Conservation (phyloP, 2,888 invertebrate species). For the Folsomia candida region DNA sequence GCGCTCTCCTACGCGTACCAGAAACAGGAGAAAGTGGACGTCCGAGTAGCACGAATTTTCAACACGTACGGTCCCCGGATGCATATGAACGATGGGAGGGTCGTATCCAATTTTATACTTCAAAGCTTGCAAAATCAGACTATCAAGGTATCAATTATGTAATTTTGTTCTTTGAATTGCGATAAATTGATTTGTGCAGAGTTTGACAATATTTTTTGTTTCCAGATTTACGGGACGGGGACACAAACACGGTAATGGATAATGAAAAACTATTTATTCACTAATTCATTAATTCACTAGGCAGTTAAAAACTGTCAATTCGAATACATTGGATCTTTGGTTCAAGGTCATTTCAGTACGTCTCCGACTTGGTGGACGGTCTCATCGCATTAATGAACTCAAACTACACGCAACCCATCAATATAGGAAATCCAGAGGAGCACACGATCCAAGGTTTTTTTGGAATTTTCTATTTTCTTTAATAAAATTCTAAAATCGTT, state of each 20-base stretch:
- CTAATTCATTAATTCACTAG: too few species aligned
- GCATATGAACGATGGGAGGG: slow-evolving; percentile 98
- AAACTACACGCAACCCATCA: slow-evolving; percentile 88
- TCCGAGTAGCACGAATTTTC: slow-evolving; percentile 95
- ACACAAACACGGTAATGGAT: slow-evolving; percentile 86
- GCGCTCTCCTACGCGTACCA: slow-evolving; percentile 94
- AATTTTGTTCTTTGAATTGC: background rate
- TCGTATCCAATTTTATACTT: slow-evolving; percentile 97
- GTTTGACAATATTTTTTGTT: background rate
- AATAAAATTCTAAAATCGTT: too few species aligned
- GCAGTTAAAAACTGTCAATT: too few species aligned
- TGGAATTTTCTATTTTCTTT: too few species aligned
- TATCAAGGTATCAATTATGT: slow-evolving; percentile 72
- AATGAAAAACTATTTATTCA: too few species aligned
- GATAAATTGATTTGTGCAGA: background rate
- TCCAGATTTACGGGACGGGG: slow-evolving; percentile 77
- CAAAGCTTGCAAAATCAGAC: slow-evolving; percentile 92
- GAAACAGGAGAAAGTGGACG: slow-evolving; percentile 92
- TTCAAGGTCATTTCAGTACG: slow-evolving; percentile 99
- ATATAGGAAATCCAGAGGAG: slow-evolving; percentile 97
- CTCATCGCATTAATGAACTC: slow-evolving; percentile 88
- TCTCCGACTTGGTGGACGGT: slow-evolving; percentile 94
- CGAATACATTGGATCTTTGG: too few species aligned
- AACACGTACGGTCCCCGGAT: slow-evolving; percentile 98
- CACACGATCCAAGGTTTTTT: slow-evolving; percentile 89